These are phyloP conservation scores for Griposia aprilina DNA, from an alignment of 2,888 invertebrate species.

Conservation along the genomic window DNA sequence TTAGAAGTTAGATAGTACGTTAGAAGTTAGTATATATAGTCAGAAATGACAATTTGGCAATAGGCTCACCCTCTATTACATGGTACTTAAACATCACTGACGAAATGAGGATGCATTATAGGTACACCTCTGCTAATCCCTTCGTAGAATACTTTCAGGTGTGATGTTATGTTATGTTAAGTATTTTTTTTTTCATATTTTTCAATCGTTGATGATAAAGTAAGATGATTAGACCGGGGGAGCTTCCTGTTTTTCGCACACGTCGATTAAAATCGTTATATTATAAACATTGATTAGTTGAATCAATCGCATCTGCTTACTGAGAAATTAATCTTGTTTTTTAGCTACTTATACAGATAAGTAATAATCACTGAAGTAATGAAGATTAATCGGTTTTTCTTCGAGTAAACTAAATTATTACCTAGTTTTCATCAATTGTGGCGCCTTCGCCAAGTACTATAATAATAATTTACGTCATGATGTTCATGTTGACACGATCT, in stretches of 20 bases:
- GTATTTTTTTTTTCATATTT: no score
- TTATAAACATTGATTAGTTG: not conserved
- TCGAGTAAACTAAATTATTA: not conserved
- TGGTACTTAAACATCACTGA: no score
- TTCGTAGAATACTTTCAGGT: no score
- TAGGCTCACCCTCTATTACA: no score
- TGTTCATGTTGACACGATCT: not conserved
- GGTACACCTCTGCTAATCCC: no score
- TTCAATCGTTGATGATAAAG: no score
- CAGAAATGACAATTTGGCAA: no score
- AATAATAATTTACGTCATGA: not conserved
- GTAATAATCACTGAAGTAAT: not conserved
- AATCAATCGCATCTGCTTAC: not conserved
- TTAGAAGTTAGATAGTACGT: no score
- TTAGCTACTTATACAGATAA: not conserved
- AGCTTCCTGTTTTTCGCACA: not conserved
- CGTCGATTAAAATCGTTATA: not conserved
- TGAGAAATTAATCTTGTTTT: not conserved
- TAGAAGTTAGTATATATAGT: no score
- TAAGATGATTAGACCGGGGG: not conserved
- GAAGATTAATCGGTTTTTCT: not conserved
- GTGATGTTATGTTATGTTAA: no score
- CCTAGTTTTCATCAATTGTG: not conserved
- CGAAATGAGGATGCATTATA: no score
- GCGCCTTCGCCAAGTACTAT: not conserved